Conservation (phyloP, 2,888 invertebrate species). For the Stegana nigrithorax region DNA sequence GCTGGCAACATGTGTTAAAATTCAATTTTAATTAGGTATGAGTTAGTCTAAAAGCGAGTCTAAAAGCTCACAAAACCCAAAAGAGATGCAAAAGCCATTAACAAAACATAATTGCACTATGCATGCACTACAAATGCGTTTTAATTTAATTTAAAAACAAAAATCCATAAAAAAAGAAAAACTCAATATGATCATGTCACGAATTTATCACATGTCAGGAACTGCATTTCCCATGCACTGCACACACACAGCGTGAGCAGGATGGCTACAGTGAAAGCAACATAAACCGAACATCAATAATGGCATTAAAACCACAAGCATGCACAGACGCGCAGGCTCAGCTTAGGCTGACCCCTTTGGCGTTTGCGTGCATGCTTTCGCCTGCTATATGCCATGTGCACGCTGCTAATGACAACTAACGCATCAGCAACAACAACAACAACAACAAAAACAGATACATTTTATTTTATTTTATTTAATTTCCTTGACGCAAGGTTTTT, state of each 20-base stretch:
- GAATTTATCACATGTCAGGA: neutral
- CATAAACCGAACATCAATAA: constrained; percentile 50
- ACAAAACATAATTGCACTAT: too few relatives aligned
- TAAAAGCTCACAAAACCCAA: too few relatives aligned
- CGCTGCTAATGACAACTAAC: constrained; percentile 1
- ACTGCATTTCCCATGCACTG: too few relatives aligned
- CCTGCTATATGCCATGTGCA: neutral
- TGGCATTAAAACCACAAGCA: constrained; percentile 37
- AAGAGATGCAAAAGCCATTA: too few relatives aligned
- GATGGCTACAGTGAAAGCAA: neutral
- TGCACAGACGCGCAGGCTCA: too few relatives aligned
- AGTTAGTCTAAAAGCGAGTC: too few relatives aligned
- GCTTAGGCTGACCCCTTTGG: too few relatives aligned
- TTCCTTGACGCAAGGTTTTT: constrained; percentile 14
- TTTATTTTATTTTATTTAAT: constrained; percentile 27
- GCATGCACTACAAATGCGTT: too few relatives aligned
- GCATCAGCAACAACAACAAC: neutral
- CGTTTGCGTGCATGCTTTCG: too few relatives aligned
- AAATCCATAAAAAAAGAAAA: neutral
- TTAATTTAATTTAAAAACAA: neutral
- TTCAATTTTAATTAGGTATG: too few relatives aligned
- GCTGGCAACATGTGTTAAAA: too few relatives aligned
- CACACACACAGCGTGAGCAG: neutral
- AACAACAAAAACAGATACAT: neutral
- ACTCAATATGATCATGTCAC: neutral